Percentiles rank a stretch among this genome's conserved stretches.
Conservation (phyloP, 2,888 invertebrate genomes). For the Crocallis elinguaria region DNA sequence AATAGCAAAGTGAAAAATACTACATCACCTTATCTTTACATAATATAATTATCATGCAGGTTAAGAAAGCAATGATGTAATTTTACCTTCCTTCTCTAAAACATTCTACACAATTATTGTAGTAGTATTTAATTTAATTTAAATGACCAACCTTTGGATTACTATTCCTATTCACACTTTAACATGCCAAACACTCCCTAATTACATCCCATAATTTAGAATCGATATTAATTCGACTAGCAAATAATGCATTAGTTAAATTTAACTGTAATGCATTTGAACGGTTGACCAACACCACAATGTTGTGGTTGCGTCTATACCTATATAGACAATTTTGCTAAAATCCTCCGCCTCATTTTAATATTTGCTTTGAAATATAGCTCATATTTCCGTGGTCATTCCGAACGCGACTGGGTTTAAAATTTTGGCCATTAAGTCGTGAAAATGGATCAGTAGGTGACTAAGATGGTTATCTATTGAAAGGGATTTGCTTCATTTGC, state of each 20-base stretch:
- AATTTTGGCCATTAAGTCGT: conserved; percentile 13
- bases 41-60: too few relatives aligned
- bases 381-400: conserved; percentile 13
- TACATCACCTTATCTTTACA: too few relatives aligned
- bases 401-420: conserved; percentile 4
- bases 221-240: conserved; percentile 33
- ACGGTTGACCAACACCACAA: conserved; percentile 45
- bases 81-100: too few relatives aligned
- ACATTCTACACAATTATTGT: too few relatives aligned
- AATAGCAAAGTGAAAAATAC: too few relatives aligned
- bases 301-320: conserved; percentile 50
- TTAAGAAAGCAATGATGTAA: too few relatives aligned
- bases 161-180: not conserved
- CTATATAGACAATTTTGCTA: conserved; percentile 40
- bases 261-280: conserved; percentile 65
- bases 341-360: conserved; percentile 51
- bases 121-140: too few relatives aligned
- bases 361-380: conserved; percentile 54
- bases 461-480: conserved; percentile 13
- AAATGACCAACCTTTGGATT: not conserved
- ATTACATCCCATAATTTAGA: conserved; percentile 20
- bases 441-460: conserved; percentile 2
- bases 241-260: conserved; percentile 59
- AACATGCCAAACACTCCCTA: conserved; percentile 9
- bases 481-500: not conserved